A percentile compares a stretch with the other conserved stretches of the same genome.
Conservation (phyloP, 1,140 invertebrate genomes). For the Subanguina moxae region DNA sequence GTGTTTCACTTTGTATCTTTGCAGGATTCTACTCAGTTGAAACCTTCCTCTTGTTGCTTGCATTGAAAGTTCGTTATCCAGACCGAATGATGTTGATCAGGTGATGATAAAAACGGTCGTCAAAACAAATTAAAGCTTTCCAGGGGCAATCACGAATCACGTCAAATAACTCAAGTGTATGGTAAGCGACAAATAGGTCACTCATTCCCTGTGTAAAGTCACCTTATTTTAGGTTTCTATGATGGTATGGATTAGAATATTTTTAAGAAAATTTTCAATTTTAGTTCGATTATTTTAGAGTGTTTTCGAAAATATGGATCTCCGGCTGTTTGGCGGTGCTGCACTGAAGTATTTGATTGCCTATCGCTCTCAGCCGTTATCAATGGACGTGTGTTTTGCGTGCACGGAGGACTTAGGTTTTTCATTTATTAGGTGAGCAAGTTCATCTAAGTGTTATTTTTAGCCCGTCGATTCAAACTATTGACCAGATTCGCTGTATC, state of each 20-base stretch:
- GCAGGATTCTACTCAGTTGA: conserved; percentile 88
- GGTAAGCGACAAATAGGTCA: neutral
- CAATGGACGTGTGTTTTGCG: conserved; percentile 97
- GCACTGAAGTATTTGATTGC: conserved; percentile 98
- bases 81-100: conserved; percentile 91
- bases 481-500: conserved; percentile 97
- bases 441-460: neutral
- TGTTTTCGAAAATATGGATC: conserved; percentile 97
- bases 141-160: conserved; percentile 87
- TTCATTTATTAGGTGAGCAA: conserved; percentile 67
- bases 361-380: conserved; percentile 95
- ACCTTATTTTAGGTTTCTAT: too few species aligned
- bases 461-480: conserved; percentile 70
- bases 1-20: too few species aligned
- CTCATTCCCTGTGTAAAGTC: too few species aligned
- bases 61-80: conserved; percentile 96
- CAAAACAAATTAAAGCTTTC: conserved; percentile 36
- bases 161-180: conserved; percentile 87
- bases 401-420: conserved; percentile 96
- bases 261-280: too few species aligned
- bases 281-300: conserved; percentile 65
- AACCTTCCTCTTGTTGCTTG: conserved; percentile 92
- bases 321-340: conserved; percentile 85
- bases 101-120: neutral
- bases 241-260: too few species aligned